A percentile compares a stretch with the other conserved stretches of the same genome.
These are phyloP conservation scores for Holacanthella duospinosa DNA, from an alignment of 2,888 invertebrate species.

Conservation along the genomic window DNA sequence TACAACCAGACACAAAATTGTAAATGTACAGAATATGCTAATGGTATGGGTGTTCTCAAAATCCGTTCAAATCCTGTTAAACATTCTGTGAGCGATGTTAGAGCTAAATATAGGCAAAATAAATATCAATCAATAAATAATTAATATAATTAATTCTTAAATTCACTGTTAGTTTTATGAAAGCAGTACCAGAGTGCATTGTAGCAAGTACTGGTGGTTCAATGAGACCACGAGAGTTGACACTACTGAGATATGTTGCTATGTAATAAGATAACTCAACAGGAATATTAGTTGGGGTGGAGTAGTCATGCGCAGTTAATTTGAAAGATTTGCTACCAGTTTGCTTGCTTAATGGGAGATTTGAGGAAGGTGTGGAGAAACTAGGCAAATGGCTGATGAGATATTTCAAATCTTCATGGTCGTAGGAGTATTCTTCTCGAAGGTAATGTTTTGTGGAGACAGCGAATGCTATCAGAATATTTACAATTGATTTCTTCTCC, in stretches of 20 bases:
- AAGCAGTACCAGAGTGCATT: slow-evolving; percentile 15
- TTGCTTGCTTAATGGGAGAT: slow-evolving; percentile 14
- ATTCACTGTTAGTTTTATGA: too few species aligned
- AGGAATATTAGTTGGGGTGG: slow-evolving; percentile 30
- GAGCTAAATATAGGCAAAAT: slow-evolving; percentile 18
- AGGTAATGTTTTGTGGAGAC: slow-evolving; percentile 28
- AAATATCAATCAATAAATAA: slow-evolving; percentile 1
- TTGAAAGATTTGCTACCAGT: slow-evolving; percentile 8
- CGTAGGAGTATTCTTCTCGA: slow-evolving; percentile 30
- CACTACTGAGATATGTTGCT: slow-evolving; percentile 20
- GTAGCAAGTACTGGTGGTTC: slow-evolving; percentile 16
- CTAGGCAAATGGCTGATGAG: slow-evolving; percentile 28
- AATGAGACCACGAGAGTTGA: slow-evolving; percentile 10
- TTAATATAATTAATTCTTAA: too few species aligned
- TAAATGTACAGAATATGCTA: slow-evolving; percentile 33
- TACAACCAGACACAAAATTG: slow-evolving; percentile 30
- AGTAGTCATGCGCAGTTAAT: slow-evolving; percentile 24
- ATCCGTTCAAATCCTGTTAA: slow-evolving; percentile 29
- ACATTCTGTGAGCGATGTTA: slow-evolving; percentile 28
- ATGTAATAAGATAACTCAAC: slow-evolving; percentile 27
- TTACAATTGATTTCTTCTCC: slow-evolving; percentile 27
- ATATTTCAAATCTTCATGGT: slow-evolving; percentile 27
- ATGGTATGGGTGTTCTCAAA: slow-evolving; percentile 30
- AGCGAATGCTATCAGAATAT: slow-evolving; percentile 26
- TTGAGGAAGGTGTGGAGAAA: slow-evolving; percentile 31